These are phyloP conservation scores for Idaea straminata DNA, from an alignment of 2,888 invertebrate genomes.

Conservation along the genomic window DNA sequence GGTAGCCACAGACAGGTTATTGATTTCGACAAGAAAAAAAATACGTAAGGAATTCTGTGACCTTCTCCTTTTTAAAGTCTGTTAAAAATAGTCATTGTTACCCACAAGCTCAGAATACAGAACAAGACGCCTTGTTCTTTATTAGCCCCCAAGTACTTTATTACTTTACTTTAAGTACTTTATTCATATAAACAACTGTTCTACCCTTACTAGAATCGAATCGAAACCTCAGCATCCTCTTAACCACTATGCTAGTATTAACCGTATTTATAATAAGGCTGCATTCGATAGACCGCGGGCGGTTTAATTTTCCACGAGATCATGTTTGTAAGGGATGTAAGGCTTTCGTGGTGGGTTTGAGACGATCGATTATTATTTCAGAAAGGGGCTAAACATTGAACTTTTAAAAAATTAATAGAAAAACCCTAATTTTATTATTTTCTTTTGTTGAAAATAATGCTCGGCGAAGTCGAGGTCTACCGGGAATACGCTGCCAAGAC, in stretches of 20 bases:
- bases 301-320: conserved; percentile 71
- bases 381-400: too few species aligned
- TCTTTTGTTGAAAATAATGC: too few species aligned
- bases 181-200: conserved; percentile 5
- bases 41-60: neutral
- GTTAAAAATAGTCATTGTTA: neutral
- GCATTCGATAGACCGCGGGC: conserved; percentile 72
- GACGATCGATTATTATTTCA: neutral
- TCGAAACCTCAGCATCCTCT: conserved; percentile 6
- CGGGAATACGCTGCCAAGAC: too few species aligned
- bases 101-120: too few species aligned
- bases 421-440: too few species aligned
- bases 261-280: conserved; percentile 49
- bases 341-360: neutral
- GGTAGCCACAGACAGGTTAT: too few species aligned
- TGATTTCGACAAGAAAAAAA: neutral
- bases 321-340: neutral
- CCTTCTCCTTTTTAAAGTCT: neutral
- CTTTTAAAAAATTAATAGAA: too few species aligned
- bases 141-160: too few species aligned
- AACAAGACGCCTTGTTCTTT: too few species aligned
- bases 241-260: conserved; percentile 22
- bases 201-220: conserved; percentile 34
- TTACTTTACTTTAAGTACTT: too few species aligned
- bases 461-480: too few species aligned